phyloP scores from a whole-genome alignment of 2,113 vertebrate species.

The Cyanoderma ruficeps region DNA sequence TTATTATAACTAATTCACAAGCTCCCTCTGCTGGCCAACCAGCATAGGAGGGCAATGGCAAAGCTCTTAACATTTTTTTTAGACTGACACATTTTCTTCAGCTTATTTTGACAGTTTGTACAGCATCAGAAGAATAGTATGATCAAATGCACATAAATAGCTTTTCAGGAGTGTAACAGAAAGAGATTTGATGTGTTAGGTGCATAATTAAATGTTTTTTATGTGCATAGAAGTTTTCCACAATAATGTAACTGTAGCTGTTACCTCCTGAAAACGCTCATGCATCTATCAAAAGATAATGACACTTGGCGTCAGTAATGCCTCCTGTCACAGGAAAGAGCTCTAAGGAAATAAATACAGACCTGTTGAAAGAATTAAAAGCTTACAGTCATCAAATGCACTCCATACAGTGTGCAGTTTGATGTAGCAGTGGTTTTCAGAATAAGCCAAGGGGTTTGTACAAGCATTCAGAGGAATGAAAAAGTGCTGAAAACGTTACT shows the following conservation, averaged over 20 bases:
- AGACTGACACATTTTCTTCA: neutral
- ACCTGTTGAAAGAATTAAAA: neutral
- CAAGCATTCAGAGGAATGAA: neutral
- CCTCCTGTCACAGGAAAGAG: neutral
- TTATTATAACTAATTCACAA: conserved; percentile 26
- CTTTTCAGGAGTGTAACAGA: neutral
- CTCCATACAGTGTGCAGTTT: neutral
- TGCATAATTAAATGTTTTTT: neutral
- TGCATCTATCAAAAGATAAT: neutral
- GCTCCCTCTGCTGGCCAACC: conserved; percentile 74
- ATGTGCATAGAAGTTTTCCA: neutral
- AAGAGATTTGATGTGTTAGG: neutral
- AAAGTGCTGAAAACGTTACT: neutral
- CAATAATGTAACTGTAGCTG: neutral
- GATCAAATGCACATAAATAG: neutral
- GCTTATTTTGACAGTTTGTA: neutral
- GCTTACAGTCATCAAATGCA: neutral
- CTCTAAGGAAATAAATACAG: neutral
- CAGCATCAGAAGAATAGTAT: neutral
- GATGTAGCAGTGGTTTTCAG: neutral
- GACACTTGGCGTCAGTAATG: neutral
- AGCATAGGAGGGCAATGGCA: neutral
- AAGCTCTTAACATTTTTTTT: neutral
- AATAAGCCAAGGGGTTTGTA: neutral
- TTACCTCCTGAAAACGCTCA: neutral